phyloP scores from a whole-genome alignment of 2,888 invertebrate genomes.

The Clistopyga incitator region DNA sequence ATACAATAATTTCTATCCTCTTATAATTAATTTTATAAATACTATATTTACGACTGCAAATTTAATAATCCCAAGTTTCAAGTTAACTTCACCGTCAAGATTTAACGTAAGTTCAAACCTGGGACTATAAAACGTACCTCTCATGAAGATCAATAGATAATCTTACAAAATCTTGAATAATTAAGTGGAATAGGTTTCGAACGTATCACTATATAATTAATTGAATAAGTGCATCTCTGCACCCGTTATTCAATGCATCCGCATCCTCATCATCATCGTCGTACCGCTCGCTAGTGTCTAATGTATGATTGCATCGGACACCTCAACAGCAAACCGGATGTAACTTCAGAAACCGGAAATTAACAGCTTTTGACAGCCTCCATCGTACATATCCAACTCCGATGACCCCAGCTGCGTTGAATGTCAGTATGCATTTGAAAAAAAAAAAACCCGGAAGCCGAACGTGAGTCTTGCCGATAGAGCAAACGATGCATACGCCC shows the following conservation, averaged over 20 bases:
- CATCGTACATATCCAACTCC: background rate
- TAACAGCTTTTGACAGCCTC: constrained; percentile 76
- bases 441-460: constrained; percentile 2
- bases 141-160: no score
- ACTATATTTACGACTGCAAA: no score
- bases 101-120: no score
- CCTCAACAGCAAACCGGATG: constrained; percentile 75
- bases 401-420: background rate
- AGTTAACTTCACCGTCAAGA: no score
- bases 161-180: no score
- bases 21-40: no score
- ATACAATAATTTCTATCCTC: no score
- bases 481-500: constrained; percentile 23
- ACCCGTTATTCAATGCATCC: constrained; percentile 37
- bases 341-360: constrained; percentile 78
- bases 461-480: background rate
- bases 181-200: no score
- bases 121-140: no score
- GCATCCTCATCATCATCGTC: constrained; percentile 66
- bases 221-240: constrained; percentile 18
- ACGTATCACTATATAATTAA: background rate
- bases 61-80: no score
- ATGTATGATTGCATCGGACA: constrained; percentile 80
- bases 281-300: constrained; percentile 72
- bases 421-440: background rate